Conservation (phyloP, 2,113 vertebrate genomes). For the Clarias macrocephalus region DNA sequence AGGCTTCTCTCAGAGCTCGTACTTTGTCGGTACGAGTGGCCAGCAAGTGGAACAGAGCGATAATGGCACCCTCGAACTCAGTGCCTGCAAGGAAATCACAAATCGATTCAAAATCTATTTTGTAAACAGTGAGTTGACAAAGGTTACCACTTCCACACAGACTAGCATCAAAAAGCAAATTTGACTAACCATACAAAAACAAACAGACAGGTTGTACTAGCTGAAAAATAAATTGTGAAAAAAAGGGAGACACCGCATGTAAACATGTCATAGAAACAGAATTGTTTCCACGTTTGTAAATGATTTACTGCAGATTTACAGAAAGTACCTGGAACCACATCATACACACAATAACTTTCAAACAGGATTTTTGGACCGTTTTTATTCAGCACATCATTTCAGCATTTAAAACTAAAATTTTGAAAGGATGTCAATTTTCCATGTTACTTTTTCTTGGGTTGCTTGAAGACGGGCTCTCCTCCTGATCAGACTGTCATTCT, state of each 20-base stretch:
- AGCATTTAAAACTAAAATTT: neutral
- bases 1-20: conserved; percentile 93
- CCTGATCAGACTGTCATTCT: conserved; percentile 73
- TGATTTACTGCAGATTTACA: neutral
- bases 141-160: neutral
- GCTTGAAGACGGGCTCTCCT: conserved; percentile 83
- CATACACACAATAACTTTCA: neutral
- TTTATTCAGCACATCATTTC: neutral
- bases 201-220: neutral
- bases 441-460: conserved; percentile 67
- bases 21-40: conserved; percentile 97
- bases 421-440: neutral
- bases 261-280: neutral
- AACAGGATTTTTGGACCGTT: neutral
- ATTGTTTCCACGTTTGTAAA: neutral
- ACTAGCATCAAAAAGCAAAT: neutral
- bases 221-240: neutral
- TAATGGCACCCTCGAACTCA: conserved; percentile 97
- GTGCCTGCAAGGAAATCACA: conserved; percentile 76
- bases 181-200: neutral
- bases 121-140: neutral
- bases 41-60: conserved; percentile 94
- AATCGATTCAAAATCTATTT: conserved; percentile 38
- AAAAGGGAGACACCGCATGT: neutral
- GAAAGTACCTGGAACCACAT: neutral